phyloP scores from a whole-genome alignment of 2,797 vertebrate species.

The Mycteria americana region DNA sequence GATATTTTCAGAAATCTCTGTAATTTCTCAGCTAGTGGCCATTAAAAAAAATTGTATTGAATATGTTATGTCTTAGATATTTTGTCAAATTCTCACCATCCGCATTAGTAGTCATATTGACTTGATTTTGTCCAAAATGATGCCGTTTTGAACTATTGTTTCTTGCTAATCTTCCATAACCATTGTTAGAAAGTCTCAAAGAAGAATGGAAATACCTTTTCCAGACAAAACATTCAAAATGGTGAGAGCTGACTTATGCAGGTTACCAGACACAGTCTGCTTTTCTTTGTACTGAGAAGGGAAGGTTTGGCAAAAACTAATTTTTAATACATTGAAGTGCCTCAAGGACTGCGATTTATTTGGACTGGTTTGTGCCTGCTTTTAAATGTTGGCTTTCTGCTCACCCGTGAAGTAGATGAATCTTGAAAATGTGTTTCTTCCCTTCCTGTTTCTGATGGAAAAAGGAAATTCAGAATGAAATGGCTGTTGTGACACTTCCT shows the following conservation, averaged over 20 bases:
- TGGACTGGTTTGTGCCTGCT: not conserved
- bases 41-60: not conserved
- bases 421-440: not conserved
- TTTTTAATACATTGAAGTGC: not conserved
- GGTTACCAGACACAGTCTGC: not conserved
- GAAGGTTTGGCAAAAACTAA: not conserved
- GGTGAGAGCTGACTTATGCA: conserved; percentile 4
- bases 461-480: not conserved
- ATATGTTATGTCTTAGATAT: not conserved
- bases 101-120: not conserved
- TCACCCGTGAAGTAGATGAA: not conserved
- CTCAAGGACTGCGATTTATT: not conserved
- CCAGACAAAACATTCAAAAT: not conserved
- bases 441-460: not conserved
- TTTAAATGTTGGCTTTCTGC: conserved; percentile 21
- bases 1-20: conserved; percentile 17
- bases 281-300: not conserved
- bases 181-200: not conserved
- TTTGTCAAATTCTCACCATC: not conserved
- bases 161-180: conserved; percentile 8
- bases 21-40: not conserved
- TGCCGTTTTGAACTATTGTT: not conserved
- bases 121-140: not conserved
- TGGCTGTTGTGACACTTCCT: not conserved
- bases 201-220: conserved; percentile 18